Evolutionary conservation across 2,797 vertebrate species (phyloP), one percentile per base, ranked within the genome.

Genomic region (Darevskia nairensis): DNA sequence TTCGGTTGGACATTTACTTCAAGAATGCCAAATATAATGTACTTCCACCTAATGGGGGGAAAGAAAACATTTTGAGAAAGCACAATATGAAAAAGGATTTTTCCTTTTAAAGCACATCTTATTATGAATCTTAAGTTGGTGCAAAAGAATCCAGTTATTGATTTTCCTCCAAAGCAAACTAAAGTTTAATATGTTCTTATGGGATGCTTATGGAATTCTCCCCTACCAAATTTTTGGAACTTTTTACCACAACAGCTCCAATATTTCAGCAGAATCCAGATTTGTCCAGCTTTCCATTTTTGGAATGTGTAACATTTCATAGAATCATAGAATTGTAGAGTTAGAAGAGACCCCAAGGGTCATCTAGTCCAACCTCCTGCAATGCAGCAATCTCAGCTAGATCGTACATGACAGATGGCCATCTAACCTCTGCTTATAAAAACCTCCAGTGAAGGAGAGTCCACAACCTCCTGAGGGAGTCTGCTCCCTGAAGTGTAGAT

Each of bases 1-100:
- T 94, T 96, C 25, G 98, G 99, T 91, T 97, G 97, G 89, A 99
- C 93, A 76, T 98, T 98, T 81, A 99, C 98, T 97, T 99, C 98
- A 94, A 99, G 95, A 91, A 98, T 88, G 15, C 98, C 94, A 46
- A 91, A 96, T 94, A 98, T 98, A 87, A 97, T 96, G 5, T 99
- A 99, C 32, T 87, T 94, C 99, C 99, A 99, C 99, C 99, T 99
- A 95, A 93, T 92, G 11, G 55, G 85, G n/a, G 21, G 3, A 88
- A 93, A 71, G 89, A 92, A 44, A 71, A 74, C 19, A 32, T 11
- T 77, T 68, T 35, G 23, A 39, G 41, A 35, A 44, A 41, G 25
- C 8, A 66, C 15, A 77, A 27, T 32, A 50, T 82, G 35, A 9
- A 80, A 44, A 55, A 27, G 8, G 59, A 72, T 13, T 35, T n/a